Evolutionary conservation across 2,888 invertebrate species (phyloP).

Genomic region (Caradrina clavipalpis): DNA sequence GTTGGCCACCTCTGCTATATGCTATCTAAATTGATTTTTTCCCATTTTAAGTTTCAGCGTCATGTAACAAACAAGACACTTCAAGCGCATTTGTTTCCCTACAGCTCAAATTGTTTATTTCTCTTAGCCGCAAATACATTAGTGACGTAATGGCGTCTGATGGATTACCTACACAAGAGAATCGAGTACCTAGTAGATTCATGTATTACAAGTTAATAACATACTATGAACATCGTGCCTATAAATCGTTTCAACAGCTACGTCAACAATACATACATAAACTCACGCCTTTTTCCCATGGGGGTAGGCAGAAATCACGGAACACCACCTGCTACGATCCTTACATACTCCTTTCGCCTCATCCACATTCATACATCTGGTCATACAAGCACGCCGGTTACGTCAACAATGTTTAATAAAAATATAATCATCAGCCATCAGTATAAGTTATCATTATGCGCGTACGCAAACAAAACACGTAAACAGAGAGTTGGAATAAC

Average conservation of each 20-base stretch:
- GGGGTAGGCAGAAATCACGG: no score
- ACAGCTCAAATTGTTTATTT: constrained; percentile 42
- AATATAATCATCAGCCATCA: constrained; percentile 11
- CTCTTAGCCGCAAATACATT: constrained; percentile 25
- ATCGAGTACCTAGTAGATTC: constrained; percentile 2
- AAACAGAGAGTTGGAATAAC: constrained; percentile 25
- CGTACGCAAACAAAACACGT: constrained; percentile 16
- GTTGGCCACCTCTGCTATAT: no score
- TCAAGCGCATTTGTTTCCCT: constrained; percentile 8
- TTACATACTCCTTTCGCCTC: no score
- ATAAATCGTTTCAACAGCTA: constrained; percentile 17
- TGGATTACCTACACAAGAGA: constrained; percentile 11
- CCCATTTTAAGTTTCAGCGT: neutral
- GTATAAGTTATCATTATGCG: constrained; percentile 25
- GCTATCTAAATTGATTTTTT: no score
- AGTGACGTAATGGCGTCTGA: constrained; percentile 37
- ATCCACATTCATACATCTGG: no score
- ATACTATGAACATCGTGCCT: constrained; percentile 6
- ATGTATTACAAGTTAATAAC: constrained; percentile 31
- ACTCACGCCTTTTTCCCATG: no score
- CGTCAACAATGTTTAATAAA: constrained; percentile 30
- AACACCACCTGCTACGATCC: no score
- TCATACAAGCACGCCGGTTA: no score
- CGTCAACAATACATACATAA: constrained; percentile 44
- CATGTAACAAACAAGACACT: neutral